phyloP scores from a whole-genome alignment of 2,113 vertebrate species.

The Oxyura jamaicensis region DNA sequence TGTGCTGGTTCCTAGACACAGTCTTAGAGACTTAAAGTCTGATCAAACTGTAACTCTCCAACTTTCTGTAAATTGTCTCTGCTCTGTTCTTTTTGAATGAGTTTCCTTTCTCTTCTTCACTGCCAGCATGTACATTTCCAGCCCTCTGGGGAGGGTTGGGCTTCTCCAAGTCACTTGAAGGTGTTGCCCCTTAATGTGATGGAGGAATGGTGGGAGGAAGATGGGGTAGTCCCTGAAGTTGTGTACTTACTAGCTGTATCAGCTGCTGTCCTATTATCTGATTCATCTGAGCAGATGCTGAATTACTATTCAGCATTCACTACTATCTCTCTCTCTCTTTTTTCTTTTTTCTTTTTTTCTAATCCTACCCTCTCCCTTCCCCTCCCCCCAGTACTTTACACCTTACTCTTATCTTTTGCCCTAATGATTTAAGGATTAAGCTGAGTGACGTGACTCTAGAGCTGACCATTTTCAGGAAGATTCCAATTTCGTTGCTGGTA shows the following conservation, averaged over 20 bases:
- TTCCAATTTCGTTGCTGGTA: neutral
- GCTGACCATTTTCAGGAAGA: neutral
- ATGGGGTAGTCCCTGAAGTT: neutral
- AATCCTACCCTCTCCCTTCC: neutral
- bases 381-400: neutral
- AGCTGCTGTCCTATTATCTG: neutral
- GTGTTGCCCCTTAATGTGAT: neutral
- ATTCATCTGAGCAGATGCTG: neutral
- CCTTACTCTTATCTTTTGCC: neutral
- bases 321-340: neutral
- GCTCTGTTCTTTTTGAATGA: neutral
- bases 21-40: neutral
- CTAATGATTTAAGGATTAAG: neutral
- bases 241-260: neutral
- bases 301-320: neutral
- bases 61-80: neutral
- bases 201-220: neutral
- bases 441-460: neutral
- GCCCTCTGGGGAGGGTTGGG: neutral
- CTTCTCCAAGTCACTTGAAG: neutral
- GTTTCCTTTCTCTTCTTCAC: neutral
- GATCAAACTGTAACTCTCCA: neutral
- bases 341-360: neutral
- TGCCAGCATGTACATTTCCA: neutral
- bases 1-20: neutral